Evolutionary conservation across 2,797 vertebrate species (phyloP), one percentile per base, ranked within the genome.

Genomic region (Neomorphus geoffroyi): DNA sequence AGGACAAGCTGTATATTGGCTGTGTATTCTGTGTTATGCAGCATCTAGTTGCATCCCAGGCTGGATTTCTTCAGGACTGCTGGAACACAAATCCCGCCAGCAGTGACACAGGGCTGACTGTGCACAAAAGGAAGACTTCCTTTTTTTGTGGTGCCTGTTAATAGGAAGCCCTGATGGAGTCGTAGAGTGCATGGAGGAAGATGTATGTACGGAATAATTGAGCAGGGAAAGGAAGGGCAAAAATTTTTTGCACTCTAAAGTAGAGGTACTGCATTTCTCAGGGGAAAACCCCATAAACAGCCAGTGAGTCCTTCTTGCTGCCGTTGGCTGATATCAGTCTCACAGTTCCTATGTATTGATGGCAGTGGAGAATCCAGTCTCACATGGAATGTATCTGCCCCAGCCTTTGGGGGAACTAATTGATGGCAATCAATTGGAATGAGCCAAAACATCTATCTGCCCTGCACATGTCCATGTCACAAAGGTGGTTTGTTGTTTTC

Each of bases 111-210:
- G 35, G 56, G n/a, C 66, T 6, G 19, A 56, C 66, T 70, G 48
- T n/a, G 51, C 56, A 43, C 62, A 73, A 73, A 67, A 84, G 64
- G 88, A 93, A 91, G 82, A 77, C 77, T 94, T 95, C 85, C 77
- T 84, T 90, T 94, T 48, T 95, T 88, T 4, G 1, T 26, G 39
- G 18, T 24, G 48, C 41, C 48, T 75, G 41, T 88, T 79, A 75
- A 24, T 73, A 86, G 87, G 93, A 96, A 93, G 60, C 26, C 18
- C 30, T 39, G 32, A 28, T 48, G 50, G 71, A 96, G 74, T 92
- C 71, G 79, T 0, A 57, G 77, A 86, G 37, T 65, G n/a, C 71
- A 32, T 24, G 41, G 75, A 86, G 30, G 66, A 88, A 96, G 82
- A 51, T 67, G 39, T 75, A 90, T 80, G 82, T 43, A 24, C 4